Conservation (phyloP, 1,140 invertebrate genomes). For the Aphelenchoides fujianensis region DNA sequence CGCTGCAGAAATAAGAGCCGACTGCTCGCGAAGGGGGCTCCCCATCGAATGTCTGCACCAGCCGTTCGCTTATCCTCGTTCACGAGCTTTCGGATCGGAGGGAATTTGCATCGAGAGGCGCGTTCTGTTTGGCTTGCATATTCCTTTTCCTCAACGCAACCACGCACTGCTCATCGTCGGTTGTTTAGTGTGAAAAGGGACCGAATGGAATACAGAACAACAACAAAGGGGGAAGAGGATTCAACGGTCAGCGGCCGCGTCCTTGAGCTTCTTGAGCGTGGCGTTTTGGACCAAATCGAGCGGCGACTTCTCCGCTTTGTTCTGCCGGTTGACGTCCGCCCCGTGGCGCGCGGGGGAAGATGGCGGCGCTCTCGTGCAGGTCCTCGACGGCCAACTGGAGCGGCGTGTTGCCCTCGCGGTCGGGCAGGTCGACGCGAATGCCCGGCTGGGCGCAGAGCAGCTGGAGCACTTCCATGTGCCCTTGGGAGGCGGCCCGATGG, state of each 20-base stretch:
- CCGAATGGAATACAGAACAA: too few relatives aligned
- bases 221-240: too few relatives aligned
- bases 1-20: too few relatives aligned
- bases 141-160: too few relatives aligned
- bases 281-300: constrained; percentile 70
- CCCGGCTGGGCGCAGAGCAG: constrained; percentile 51
- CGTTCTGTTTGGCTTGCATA: too few relatives aligned
- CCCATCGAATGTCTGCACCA: too few relatives aligned
- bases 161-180: too few relatives aligned
- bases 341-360: constrained; percentile 74
- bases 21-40: too few relatives aligned
- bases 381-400: constrained; percentile 75
- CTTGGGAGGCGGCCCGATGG: constrained; percentile 31
- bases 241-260: constrained; percentile 20
- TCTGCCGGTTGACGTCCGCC: constrained; percentile 72
- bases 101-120: too few relatives aligned
- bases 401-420: constrained; percentile 76
- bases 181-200: too few relatives aligned
- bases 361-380: constrained; percentile 71
- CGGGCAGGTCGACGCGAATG: constrained; percentile 74
- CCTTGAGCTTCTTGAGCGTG: constrained; percentile 26
- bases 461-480: constrained; percentile 30
- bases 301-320: constrained; percentile 74
- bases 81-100: too few relatives aligned
- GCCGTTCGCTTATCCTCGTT: too few relatives aligned